Percentiles rank a stretch among this genome's conserved stretches.
Evolutionary conservation across 2,888 invertebrate species (phyloP).

Genomic region (Nyleta sp.): DNA sequence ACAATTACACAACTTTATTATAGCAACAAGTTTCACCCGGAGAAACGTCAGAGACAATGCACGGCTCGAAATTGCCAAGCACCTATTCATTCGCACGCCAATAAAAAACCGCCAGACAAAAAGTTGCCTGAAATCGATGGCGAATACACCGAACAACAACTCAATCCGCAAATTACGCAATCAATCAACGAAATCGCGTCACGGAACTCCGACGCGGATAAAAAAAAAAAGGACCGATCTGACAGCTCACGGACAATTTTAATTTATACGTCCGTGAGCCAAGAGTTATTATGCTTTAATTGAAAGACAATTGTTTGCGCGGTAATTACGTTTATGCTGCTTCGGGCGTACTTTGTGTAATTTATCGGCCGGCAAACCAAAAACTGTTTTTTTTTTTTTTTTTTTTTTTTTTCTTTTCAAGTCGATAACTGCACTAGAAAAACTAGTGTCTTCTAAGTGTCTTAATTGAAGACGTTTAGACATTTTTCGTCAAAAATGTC

Average conservation of each 20-base stretch:
- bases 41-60: constrained; percentile 19
- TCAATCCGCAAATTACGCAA: constrained; percentile 27
- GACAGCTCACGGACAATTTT: constrained; percentile 44
- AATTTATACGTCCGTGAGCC: constrained; percentile 46
- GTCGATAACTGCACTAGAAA: no score
- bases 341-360: constrained; percentile 22
- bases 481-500: no score
- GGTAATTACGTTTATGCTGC: constrained; percentile 10
- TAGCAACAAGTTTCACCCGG: constrained; percentile 17
- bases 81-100: constrained; percentile 1
- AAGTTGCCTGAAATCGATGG: not conserved
- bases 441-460: no score
- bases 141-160: constrained; percentile 2
- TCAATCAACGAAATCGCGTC: constrained; percentile 37
- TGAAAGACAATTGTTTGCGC: constrained; percentile 29
- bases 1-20: constrained; percentile 23
- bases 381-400: no score
- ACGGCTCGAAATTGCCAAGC: not conserved
- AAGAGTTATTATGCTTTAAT: constrained; percentile 33
- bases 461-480: no score
- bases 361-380: constrained; percentile 37
- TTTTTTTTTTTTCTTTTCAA: no score
- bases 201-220: not conserved
- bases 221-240: constrained; percentile 4
- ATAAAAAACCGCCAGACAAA: not conserved